A percentile compares a stretch with the other conserved stretches of the same genome.
Conservation (phyloP, 2,888 invertebrate species). For the Caenorhabditis sp. region DNA sequence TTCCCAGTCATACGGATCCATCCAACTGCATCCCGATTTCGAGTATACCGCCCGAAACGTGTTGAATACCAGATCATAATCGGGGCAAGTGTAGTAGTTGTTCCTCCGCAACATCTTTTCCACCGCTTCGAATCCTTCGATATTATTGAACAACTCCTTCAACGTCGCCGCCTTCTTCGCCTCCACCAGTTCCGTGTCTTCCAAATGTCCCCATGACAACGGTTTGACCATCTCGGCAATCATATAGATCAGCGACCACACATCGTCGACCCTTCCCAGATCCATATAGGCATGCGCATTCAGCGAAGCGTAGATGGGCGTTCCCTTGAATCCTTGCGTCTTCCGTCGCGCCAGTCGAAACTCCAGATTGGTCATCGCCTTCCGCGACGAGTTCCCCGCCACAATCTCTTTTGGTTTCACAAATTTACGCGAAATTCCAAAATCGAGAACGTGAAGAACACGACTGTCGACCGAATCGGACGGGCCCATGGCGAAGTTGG, state of each 20-base stretch:
- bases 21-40: conserved; percentile 15
- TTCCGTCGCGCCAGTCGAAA: background rate
- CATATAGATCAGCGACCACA: conserved; percentile 45
- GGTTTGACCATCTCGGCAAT: conserved; percentile 30
- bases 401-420: background rate
- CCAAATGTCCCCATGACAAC: conserved; percentile 26
- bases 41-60: conserved; percentile 1
- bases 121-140: conserved; percentile 7
- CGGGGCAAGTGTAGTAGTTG: conserved; percentile 20
- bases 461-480: conserved; percentile 3
- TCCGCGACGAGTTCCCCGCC: background rate
- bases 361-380: background rate
- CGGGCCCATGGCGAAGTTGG: conserved; percentile 29
- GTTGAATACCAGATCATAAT: conserved; percentile 29
- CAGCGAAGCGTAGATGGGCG: conserved; percentile 29
- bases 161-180: conserved; percentile 9
- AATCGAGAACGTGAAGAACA: conserved; percentile 27
- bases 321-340: conserved; percentile 17
- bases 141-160: conserved; percentile 13
- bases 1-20: conserved; percentile 42
- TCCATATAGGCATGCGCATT: conserved; percentile 22
- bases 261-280: conserved; percentile 30
- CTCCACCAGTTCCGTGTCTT: conserved; percentile 5
- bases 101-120: conserved; percentile 13
- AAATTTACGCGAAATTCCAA: conserved; percentile 32